Base-by-base conservation (phyloP, 2,113 vertebrate species). In the crab-eating macaque (Macaca fascicularis) region DNA sequence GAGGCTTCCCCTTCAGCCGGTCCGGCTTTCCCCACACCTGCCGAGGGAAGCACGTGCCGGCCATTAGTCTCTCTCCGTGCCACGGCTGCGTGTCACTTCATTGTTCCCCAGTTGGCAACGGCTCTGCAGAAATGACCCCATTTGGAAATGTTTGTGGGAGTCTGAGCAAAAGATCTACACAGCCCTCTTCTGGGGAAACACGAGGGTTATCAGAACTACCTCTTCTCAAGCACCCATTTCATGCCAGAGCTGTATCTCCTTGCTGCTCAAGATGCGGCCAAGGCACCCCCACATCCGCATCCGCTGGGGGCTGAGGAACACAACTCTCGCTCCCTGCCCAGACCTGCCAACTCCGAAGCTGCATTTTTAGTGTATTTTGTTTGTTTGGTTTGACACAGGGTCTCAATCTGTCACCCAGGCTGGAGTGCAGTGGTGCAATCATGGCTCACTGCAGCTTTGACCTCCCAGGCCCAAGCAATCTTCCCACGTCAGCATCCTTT, bases 1-100 rank as follows among this genome's bases (percentile, higher is more conserved):
- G 40, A 91, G 50, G 89, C 35, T 97, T 97, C 97, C 97, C 95
- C 13, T 94, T 25, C 98, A 97, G 98, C 98, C 93, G 96, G 38
- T 22, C 89, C 69, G 1, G 75, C 55, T 59, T 20, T 59, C 92
- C 79, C 96, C 82, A 22, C 96, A 97, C 97, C 97, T 97, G 97
- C 92, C 10, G 2, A 52, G 85, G 93, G 91, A 95, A 79, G 82
- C 97, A 86, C 91, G 12, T 97, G 96, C 30, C 7, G 12, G 59
- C 82, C 97, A 45, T 64, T 45, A 91, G 89, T 75, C 48, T 52
- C 64, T 87, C 61, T 17, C 6, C 6, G 32, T 2, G 61, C 59
- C 93, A 67, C 69, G 0, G 1, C 30, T 89, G 90, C 13, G 3
- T 76, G 79, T 94, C 94, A 92, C 69, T 25, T 83, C 92, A 96